Conservation (phyloP, 1,140 invertebrate genomes). For the Sycobia sp. region DNA sequence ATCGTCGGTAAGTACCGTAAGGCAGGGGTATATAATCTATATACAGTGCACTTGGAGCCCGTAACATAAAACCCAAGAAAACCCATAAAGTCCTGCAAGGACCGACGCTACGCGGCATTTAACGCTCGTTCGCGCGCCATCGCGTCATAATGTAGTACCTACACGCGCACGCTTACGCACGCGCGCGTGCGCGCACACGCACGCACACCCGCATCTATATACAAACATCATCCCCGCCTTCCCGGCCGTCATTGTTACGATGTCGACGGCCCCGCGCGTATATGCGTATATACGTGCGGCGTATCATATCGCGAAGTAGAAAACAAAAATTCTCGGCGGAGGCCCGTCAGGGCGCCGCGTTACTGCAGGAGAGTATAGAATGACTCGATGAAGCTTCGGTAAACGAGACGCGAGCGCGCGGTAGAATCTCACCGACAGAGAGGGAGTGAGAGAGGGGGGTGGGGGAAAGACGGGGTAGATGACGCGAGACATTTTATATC, state of each 20-base stretch:
- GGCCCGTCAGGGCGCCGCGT: background rate
- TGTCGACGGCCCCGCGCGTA: too few relatives aligned
- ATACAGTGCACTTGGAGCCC: background rate
- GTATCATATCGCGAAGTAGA: too few relatives aligned
- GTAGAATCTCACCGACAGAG: too few relatives aligned
- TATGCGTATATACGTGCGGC: too few relatives aligned
- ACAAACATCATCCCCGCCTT: too few relatives aligned
- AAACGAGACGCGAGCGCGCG: conserved; percentile 20
- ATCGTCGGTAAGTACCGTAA: background rate
- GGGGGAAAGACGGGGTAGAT: background rate
- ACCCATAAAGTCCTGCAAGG: conserved; percentile 26
- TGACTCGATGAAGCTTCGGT: conserved; percentile 26
- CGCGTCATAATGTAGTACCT: conserved; percentile 8
- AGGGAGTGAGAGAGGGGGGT: background rate
- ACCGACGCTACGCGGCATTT: conserved; percentile 18
- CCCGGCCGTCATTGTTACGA: too few relatives aligned
- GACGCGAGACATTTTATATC: conserved; percentile 18
- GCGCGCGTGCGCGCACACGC: too few relatives aligned
- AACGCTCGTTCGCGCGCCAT: background rate
- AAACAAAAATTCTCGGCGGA: too few relatives aligned
- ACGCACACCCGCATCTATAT: too few relatives aligned
- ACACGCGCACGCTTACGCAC: background rate
- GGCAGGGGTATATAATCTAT: too few relatives aligned
- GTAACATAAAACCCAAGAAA: conserved; percentile 30
- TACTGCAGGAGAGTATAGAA: conserved; percentile 19